Percentiles rank a stretch among this genome's conserved stretches.
These are phyloP conservation scores for Porites cylindrica DNA, from an alignment of 92 coral and sea anemone genomes.

Conservation along the genomic window DNA sequence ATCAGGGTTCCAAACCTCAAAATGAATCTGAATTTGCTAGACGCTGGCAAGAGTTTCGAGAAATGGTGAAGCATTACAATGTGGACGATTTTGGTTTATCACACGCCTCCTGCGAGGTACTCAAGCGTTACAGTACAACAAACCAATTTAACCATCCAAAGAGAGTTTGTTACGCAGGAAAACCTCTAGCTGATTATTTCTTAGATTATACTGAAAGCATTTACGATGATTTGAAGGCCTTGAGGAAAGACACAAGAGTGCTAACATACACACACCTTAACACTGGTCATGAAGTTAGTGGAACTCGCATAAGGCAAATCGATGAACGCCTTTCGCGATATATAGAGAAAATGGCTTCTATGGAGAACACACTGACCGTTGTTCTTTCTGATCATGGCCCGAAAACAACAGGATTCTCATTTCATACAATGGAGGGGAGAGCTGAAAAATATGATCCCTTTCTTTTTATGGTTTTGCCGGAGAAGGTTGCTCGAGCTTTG, in stretches of 20 bases:
- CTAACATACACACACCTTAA: conserved; percentile 87
- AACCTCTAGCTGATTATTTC: conserved; percentile 82
- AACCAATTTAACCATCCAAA: conserved; percentile 93
- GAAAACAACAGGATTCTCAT: conserved; percentile 91
- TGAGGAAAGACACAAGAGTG: conserved; percentile 41
- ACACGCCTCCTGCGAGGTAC: conserved; percentile 86
- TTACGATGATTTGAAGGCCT: conserved; percentile 22
- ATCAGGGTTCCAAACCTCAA: conserved; percentile 76
- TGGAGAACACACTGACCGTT: conserved; percentile 81
- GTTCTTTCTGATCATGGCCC: conserved; percentile 97
- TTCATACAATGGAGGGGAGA: conserved; percentile 86
- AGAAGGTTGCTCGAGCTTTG: conserved; percentile 65
- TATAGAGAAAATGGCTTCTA: conserved; percentile 70
- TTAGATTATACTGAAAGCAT: conserved; percentile 73
- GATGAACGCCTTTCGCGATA: conserved; percentile 81
- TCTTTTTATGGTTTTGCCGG: conserved; percentile 83
- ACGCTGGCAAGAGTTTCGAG: conserved; percentile 74
- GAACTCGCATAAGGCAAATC: conserved; percentile 83
- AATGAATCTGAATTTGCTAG: conserved; percentile 57
- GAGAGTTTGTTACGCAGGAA: conserved; percentile 84
- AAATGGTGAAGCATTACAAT: conserved; percentile 57
- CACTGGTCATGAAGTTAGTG: conserved; percentile 91
- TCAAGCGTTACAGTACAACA: conserved; percentile 80
- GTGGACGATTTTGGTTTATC: conserved; percentile 95
- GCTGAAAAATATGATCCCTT: conserved; percentile 93